Conservation (phyloP, 1,140 invertebrate species). For the Micrasema longulum region DNA sequence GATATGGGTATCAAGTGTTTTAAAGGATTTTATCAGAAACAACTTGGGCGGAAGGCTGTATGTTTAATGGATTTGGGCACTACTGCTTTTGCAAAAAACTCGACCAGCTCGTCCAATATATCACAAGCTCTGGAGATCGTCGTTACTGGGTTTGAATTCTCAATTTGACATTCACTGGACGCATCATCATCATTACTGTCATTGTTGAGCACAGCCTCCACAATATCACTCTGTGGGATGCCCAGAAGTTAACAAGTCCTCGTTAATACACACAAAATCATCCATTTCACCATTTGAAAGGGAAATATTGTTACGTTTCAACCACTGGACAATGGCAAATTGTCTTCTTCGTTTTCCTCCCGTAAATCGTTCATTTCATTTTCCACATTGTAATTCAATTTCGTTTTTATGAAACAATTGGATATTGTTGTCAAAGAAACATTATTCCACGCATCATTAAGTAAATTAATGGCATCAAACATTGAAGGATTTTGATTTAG, state of each 20-base stretch:
- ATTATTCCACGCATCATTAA: slow-evolving; percentile 18
- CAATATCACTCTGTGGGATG: slow-evolving; percentile 3
- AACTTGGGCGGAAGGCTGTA: slow-evolving; percentile 1
- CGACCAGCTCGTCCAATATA: too few relatives aligned
- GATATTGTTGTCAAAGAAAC: not conserved
- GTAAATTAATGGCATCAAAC: not conserved
- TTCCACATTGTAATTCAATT: too few relatives aligned
- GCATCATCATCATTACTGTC: slow-evolving; percentile 15
- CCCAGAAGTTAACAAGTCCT: not conserved
- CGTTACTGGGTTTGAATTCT: too few relatives aligned
- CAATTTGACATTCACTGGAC: not conserved
- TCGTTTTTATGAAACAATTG: slow-evolving; percentile 16
- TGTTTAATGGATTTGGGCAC: not conserved
- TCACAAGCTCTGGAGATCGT: too few relatives aligned
- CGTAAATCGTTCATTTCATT: too few relatives aligned
- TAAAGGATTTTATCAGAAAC: slow-evolving; percentile 15
- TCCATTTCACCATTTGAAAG: not conserved
- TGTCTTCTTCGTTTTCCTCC: too few relatives aligned
- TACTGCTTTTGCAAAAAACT: too few relatives aligned
- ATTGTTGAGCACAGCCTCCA: slow-evolving; percentile 5
- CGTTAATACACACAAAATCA: not conserved
- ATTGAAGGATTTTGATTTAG: not conserved
- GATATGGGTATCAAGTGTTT: slow-evolving; percentile 22
- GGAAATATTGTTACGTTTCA: too few relatives aligned
- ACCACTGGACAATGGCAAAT: too few relatives aligned